phyloP scores from a whole-genome alignment of 2,113 vertebrate genomes.

The Tretioscincus oriximinensis region DNA sequence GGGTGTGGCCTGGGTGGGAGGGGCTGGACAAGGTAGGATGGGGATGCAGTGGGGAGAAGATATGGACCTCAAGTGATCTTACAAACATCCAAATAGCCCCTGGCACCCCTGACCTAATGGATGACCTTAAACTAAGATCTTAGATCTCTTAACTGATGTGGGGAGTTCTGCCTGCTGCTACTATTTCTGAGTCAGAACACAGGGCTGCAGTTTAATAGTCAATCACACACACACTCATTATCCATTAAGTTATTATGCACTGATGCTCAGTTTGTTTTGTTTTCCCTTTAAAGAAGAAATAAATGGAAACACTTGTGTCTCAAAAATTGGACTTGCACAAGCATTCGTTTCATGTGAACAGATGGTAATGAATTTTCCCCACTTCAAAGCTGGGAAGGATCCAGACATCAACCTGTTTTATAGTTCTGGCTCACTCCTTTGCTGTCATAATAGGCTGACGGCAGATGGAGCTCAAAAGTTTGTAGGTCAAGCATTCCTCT shows the following conservation, averaged over 20 bases:
- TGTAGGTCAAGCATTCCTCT: background rate
- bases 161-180: background rate
- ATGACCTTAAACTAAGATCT: background rate
- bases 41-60: too few species aligned
- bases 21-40: too few species aligned
- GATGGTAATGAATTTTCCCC: constrained; percentile 59
- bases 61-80: too few species aligned
- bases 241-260: background rate
- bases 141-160: background rate
- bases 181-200: background rate
- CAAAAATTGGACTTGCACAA: constrained; percentile 19
- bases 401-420: constrained; percentile 54
- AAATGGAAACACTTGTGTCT: background rate
- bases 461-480: rapidly evolving
- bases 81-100: too few species aligned
- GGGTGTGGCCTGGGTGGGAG: too few species aligned
- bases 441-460: background rate
- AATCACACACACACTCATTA: constrained; percentile 9
- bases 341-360: constrained; percentile 48
- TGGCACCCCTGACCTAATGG: background rate
- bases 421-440: constrained; percentile 18
- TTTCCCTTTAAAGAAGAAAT: background rate
- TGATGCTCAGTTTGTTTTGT: constrained; percentile 14
- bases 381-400: constrained; percentile 50
- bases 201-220: background rate